phyloP scores from a whole-genome alignment of 2,888 invertebrate species.

The Mythimna loreyi region DNA sequence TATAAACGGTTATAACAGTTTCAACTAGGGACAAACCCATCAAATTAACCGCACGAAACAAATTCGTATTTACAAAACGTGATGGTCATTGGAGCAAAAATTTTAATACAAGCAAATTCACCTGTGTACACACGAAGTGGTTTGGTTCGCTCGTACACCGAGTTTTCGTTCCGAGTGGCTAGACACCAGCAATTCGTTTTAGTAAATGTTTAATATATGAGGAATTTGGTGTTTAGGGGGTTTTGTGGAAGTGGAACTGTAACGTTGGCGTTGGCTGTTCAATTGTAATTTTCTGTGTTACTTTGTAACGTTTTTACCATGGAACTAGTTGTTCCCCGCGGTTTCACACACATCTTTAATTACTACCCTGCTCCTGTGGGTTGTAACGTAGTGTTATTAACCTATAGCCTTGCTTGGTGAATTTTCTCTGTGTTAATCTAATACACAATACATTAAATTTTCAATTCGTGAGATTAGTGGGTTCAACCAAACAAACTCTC shows the following conservation, averaged over 20 bases:
- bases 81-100: slow-evolving; percentile 51
- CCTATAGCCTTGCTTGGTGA: too few relatives aligned
- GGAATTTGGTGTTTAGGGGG: slow-evolving; percentile 19
- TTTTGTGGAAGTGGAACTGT: not conserved
- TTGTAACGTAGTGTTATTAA: too few relatives aligned
- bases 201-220: slow-evolving; percentile 46
- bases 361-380: too few relatives aligned
- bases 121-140: slow-evolving; percentile 60
- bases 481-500: too few relatives aligned
- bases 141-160: slow-evolving; percentile 38
- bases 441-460: too few relatives aligned
- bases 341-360: too few relatives aligned
- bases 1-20: too few relatives aligned
- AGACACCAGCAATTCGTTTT: slow-evolving; percentile 56
- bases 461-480: too few relatives aligned
- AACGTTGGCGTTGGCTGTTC: not conserved
- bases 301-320: too few relatives aligned
- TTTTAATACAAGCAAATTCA: slow-evolving; percentile 63
- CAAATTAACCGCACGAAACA: slow-evolving; percentile 42
- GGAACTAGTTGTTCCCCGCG: too few relatives aligned
- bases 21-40: slow-evolving; percentile 4
- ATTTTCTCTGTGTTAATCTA: too few relatives aligned
- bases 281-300: not conserved
- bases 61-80: slow-evolving; percentile 53
- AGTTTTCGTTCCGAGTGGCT: slow-evolving; percentile 61